These are phyloP conservation scores for Leptinotarsa lineolata DNA, from an alignment of 1,140 invertebrate species.

Conservation along the genomic window DNA sequence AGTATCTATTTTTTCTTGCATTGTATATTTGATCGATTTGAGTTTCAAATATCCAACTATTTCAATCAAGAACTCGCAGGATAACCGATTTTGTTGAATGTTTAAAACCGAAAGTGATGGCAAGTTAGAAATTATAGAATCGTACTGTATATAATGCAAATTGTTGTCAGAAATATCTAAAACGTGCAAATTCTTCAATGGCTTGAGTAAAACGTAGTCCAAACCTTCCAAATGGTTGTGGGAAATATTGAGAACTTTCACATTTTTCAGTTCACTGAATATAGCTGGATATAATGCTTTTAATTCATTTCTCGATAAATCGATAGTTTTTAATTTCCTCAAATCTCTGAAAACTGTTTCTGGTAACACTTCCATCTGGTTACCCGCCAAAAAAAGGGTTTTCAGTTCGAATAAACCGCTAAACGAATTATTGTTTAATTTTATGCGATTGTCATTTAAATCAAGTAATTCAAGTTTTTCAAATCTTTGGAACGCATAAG, in stretches of 20 bases:
- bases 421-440: constrained; percentile 36
- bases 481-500: constrained; percentile 31
- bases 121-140: constrained; percentile 44
- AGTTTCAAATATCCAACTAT: constrained; percentile 46
- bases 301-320: constrained; percentile 44
- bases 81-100: constrained; percentile 48
- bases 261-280: constrained; percentile 41
- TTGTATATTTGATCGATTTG: constrained; percentile 45
- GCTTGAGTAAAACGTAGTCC: constrained; percentile 39
- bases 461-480: constrained; percentile 33
- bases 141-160: constrained; percentile 47
- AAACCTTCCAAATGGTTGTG: constrained; percentile 45
- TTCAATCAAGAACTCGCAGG: constrained; percentile 45
- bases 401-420: constrained; percentile 32
- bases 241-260: constrained; percentile 49
- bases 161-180: constrained; percentile 48
- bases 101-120: constrained; percentile 46
- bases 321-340: constrained; percentile 38
- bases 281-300: constrained; percentile 17
- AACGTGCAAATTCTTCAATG: constrained; percentile 41
- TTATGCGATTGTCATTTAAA: constrained; percentile 41
- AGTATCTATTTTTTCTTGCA: constrained; percentile 44
- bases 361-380: constrained; percentile 37
- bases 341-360: constrained; percentile 32
- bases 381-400: constrained; percentile 37